phyloP scores from a whole-genome alignment of 2,888 invertebrate genomes.

The Andricus quercusramuli region DNA sequence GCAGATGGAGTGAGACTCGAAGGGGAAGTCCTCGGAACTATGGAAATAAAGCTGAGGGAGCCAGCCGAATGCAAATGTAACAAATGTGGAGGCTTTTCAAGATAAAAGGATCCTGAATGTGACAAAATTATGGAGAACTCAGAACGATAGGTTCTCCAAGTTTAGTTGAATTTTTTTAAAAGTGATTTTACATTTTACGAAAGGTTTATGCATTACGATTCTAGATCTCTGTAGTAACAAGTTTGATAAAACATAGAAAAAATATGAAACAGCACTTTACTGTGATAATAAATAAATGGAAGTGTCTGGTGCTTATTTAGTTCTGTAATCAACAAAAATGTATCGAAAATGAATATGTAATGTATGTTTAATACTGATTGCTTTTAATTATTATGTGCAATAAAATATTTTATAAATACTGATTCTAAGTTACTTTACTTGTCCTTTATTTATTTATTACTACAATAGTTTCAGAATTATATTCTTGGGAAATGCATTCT shows the following conservation, averaged over 20 bases:
- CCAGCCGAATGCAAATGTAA: constrained; percentile 94
- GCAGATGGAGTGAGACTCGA: constrained; percentile 90
- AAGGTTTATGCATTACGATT: constrained; percentile 1
- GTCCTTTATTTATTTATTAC: neutral
- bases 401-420: constrained; percentile 37
- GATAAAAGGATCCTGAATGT: constrained; percentile 44
- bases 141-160: neutral
- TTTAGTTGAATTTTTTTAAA: constrained; percentile 6
- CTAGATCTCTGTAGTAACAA: neutral
- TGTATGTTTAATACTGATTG: neutral
- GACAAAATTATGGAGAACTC: neutral
- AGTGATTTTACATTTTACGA: constrained; percentile 1
- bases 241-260: neutral
- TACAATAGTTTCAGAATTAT: neutral
- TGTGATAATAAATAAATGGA: constrained; percentile 35
- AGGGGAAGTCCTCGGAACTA: constrained; percentile 84
- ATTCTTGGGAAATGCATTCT: neutral
- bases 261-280: constrained; percentile 24
- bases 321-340: constrained; percentile 9
- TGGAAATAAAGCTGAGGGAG: constrained; percentile 91
- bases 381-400: constrained; percentile 7
- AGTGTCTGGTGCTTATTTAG: neutral
- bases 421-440: neutral
- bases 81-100: constrained; percentile 92
- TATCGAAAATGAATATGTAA: neutral